Evolutionary conservation across 2,797 vertebrate genomes (phyloP), one percentile per base, ranked within the genome.

Genomic region (Aphelocoma californica): DNA sequence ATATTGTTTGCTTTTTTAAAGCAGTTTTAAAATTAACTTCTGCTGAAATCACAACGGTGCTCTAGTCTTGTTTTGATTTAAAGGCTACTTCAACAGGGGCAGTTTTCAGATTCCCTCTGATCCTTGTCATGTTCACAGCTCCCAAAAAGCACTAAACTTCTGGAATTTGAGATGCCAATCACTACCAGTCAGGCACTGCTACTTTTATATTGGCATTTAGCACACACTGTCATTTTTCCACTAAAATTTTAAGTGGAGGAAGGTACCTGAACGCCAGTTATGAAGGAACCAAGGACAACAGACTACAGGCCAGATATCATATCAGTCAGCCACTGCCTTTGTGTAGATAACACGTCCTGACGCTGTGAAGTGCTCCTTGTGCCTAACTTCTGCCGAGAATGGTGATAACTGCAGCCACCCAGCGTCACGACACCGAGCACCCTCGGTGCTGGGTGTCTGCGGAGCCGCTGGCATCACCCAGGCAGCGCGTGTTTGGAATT

Each of bases 401-500:
- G 31, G 81, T 0, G 24, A 7, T 34, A 88, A 73, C 26, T 4
- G 19, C 56, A 31, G 77, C 2, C 3, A 2, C 32, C 65, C 36
- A 11, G 45, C 6, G 5, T 69, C 73, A 75, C 2, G 0, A 6
- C 12, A 10, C 3, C 0, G 18, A 80, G 86, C 56, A 51, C 56
- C 19, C 47, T 7, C 36, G 1, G 18, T 24, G 54, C 67, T 6
- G 62, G 42, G 3, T 14, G 18, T 8, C 86, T 7, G 25, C 2
- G 4, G 44, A 16, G 74, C 54, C 0, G 4, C 71, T 0, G 2
- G 54, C 65, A 13, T 7, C 0, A 4, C 7, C 8, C 11, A 4
- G 32, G 44, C 81, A 18, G 8, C 0, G 19, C 0, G 3, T 8
- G 62, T 34, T 73, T 14, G 66, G 20, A 3, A 6, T 9, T 1